Base-by-base conservation (phyloP, 2,888 invertebrate genomes). In the Thumatha senex region DNA sequence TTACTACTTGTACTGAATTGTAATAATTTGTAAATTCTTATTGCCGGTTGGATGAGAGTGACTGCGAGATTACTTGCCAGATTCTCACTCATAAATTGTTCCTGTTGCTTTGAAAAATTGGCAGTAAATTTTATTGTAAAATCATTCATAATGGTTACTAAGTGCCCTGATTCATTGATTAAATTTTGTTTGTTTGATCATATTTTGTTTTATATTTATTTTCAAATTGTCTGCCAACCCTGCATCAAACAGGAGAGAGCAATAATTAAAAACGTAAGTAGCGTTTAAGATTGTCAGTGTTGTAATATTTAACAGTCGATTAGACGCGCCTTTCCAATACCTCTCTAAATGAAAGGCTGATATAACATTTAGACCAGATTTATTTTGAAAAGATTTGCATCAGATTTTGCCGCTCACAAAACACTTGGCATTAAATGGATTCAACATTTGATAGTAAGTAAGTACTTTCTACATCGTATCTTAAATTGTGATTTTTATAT, bases 311-410 rank as follows among this genome's bases (percentile, higher is more conserved):
- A 61, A 56, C 57, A 51, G 56, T 36, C 59, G 66, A 69, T 70
- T 68, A 58, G 56, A 30, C 54, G 42, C 52, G 61, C 72, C 73
- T 70, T 69, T 76, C 72, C 63, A 58, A 47, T 61, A 63, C 77
- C 76, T 76, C 75, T 76, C 75, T 70, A 73, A 74, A 70, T 55
- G 76, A 77, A 77, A 76, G 74, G 73, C 58, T 53, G 48, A 53
- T 56, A 53, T 18, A 47, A 38, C 29, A 46, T 43, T 51, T 46
- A 35, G 29, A 46, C 29, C 10, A 38, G 13, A 40, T 29, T 46
- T 3, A 40, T 35, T 40, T 42, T 10, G 11, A 39, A 39, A 36
- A 36, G 15, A 31, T 36, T 33, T 42, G 43, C 15, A 9, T 43
- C 18, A 18, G 15, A 43, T 18, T 43, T 34, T n/a, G 10, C 9